Evolutionary conservation across 2,888 invertebrate genomes (phyloP).

Genomic region (Dysmachus trigonus): DNA sequence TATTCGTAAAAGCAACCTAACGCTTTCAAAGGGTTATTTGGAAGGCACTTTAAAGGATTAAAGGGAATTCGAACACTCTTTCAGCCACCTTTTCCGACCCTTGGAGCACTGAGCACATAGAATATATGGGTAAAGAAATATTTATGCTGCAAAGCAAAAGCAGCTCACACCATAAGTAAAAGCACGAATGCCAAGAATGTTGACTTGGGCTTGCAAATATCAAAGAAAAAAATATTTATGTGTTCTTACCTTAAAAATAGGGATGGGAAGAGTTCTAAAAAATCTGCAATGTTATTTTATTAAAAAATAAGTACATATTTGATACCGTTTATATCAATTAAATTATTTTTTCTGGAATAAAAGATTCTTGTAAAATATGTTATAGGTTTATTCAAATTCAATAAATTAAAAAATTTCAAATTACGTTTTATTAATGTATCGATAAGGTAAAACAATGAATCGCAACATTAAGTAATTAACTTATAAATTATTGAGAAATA

Average conservation of each 20-base stretch:
- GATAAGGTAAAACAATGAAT: too few species aligned
- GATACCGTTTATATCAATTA: too few species aligned
- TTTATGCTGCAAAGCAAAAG: neutral
- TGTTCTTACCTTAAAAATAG: neutral
- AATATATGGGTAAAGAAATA: neutral
- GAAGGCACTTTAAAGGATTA: neutral
- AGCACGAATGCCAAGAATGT: neutral
- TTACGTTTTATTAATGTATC: too few species aligned
- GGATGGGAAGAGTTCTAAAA: neutral
- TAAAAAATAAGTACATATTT: too few species aligned
- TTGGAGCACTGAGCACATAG: too few species aligned
- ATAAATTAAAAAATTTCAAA: too few species aligned
- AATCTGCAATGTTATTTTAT: neutral
- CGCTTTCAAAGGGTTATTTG: neutral
- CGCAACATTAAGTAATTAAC: too few species aligned
- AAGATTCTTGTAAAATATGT: too few species aligned
- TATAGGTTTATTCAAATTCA: too few species aligned
- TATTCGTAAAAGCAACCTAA: neutral
- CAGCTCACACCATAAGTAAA: neutral
- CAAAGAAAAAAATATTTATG: neutral
- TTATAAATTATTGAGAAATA: too few species aligned
- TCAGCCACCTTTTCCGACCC: neutral
- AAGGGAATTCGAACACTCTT: too few species aligned
- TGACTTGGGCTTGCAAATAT: neutral
- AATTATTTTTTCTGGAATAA: too few species aligned